These are phyloP conservation scores for Ephydatia muelleri DNA, from an alignment of 37 sponge, comb jelly and placozoan genomes.

Conservation along the genomic window DNA sequence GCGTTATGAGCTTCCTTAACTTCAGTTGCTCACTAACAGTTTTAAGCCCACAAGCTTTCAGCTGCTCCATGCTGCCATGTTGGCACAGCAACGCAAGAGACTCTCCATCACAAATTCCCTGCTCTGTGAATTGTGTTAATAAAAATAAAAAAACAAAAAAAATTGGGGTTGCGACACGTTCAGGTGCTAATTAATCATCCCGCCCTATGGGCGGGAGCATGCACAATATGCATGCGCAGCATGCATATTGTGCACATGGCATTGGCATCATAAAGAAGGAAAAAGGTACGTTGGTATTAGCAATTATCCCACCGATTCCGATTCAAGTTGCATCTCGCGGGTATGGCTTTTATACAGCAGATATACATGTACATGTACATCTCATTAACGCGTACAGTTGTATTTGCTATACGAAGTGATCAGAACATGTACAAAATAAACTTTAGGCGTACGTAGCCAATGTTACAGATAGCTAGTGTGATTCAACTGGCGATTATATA, in stretches of 20 bases:
- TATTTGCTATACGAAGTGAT: neutral
- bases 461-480: neutral
- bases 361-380: neutral
- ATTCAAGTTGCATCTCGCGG: neutral
- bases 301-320: neutral
- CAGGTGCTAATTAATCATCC: neutral
- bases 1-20: constrained; percentile 12
- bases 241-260: too few relatives aligned
- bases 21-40: constrained; percentile 10
- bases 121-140: constrained; percentile 1
- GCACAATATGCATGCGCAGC: too few relatives aligned
- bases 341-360: neutral
- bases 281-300: too few relatives aligned
- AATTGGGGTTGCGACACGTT: neutral
- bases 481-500: constrained; percentile 1
- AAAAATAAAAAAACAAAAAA: too few relatives aligned
- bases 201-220: neutral
- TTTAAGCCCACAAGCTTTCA: constrained; percentile 9
- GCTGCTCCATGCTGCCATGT: constrained; percentile 3
- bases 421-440: neutral
- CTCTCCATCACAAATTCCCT: constrained; percentile 1
- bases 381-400: neutral
- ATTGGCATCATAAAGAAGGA: too few relatives aligned
- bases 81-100: neutral
- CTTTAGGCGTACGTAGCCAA: neutral